Conservation (phyloP, 2,797 vertebrate genomes). For the Pangasius larnaudii region DNA sequence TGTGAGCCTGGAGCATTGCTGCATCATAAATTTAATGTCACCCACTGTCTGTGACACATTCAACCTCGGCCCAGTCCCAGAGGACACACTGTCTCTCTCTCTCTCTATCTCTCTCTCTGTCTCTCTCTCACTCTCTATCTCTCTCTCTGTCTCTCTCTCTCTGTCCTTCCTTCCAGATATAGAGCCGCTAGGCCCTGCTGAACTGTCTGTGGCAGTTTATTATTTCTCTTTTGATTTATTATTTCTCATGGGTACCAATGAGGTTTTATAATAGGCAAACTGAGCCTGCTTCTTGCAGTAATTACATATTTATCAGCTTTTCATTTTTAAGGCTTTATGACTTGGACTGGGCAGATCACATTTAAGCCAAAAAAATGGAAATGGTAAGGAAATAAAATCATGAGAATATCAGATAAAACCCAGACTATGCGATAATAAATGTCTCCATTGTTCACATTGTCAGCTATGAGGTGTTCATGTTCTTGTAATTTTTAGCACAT, state of each 20-base stretch:
- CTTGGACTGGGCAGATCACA: conserved; percentile 18
- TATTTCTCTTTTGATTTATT: conserved; percentile 47
- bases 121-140: conserved; percentile 5
- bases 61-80: conserved; percentile 48
- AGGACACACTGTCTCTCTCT: conserved; percentile 26
- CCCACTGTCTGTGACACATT: conserved; percentile 52
- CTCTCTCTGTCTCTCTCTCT: conserved; percentile 18
- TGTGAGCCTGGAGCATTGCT: conserved; percentile 49
- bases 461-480: not conserved
- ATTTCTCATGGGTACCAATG: conserved; percentile 42
- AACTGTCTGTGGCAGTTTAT: conserved; percentile 31
- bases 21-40: conserved; percentile 59
- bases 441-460: not conserved
- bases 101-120: conserved; percentile 33
- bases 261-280: conserved; percentile 34
- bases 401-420: conserved; percentile 30
- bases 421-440: not conserved
- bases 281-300: not conserved
- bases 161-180: conserved; percentile 47
- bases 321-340: conserved; percentile 20
- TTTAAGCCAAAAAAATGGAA: conserved; percentile 25
- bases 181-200: conserved; percentile 12
- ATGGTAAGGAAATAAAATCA: conserved; percentile 19
- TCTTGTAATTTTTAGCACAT: not conserved
- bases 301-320: conserved; percentile 38